Conservation (phyloP, 2,113 vertebrate species). For the Neodon shergylaensis region DNA sequence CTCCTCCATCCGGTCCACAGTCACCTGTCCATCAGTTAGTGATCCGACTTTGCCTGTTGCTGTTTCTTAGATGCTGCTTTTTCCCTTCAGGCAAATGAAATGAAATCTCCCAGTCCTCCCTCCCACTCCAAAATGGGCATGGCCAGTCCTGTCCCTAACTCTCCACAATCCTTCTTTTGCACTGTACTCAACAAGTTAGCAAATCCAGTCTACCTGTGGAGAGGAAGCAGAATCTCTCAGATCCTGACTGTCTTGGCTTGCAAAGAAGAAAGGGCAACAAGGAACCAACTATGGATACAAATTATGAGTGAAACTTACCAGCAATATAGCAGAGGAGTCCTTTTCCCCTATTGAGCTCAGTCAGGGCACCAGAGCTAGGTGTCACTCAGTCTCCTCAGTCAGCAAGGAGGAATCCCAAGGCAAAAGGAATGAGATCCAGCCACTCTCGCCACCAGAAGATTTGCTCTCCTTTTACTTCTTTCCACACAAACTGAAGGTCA, state of each 20-base stretch:
- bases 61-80: neutral
- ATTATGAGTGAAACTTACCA: neutral
- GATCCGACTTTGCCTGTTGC: neutral
- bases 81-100: neutral
- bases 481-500: neutral
- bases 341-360: neutral
- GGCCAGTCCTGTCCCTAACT: neutral
- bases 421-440: neutral
- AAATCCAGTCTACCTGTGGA: neutral
- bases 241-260: neutral
- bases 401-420: neutral
- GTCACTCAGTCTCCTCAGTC: neutral
- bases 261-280: neutral
- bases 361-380: neutral
- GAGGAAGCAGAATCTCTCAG: neutral
- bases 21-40: neutral
- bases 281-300: accelerated
- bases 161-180: neutral
- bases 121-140: neutral
- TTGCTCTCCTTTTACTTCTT: neutral
- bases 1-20: neutral
- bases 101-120: neutral
- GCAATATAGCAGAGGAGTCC: neutral
- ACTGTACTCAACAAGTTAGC: neutral
- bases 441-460: neutral